Percentiles rank a stretch among this genome's conserved stretches.
Conservation (phyloP, 2,113 vertebrate genomes). For the Seriola dumerili region DNA sequence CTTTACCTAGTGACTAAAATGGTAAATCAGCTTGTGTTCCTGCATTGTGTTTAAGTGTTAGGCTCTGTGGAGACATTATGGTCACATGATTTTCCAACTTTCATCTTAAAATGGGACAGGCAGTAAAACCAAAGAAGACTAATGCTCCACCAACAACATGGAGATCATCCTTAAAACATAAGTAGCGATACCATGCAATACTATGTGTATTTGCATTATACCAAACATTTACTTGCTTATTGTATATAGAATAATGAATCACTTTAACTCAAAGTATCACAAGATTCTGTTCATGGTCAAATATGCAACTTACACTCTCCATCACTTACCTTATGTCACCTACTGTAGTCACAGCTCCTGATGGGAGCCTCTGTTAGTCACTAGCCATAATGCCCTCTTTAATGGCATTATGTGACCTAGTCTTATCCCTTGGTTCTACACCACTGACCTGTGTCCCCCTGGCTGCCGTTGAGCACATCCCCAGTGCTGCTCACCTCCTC, state of each 20-base stretch:
- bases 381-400: constrained; percentile 48
- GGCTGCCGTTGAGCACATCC: constrained; percentile 79
- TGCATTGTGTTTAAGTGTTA: constrained; percentile 9
- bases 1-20: constrained; percentile 21
- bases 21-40: constrained; percentile 7
- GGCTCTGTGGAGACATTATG: not conserved
- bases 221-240: not conserved
- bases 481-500: constrained; percentile 92
- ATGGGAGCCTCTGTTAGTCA: constrained; percentile 36
- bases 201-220: not conserved
- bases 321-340: constrained; percentile 54
- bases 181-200: not conserved
- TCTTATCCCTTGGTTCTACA: constrained; percentile 59
- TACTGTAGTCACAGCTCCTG: constrained; percentile 8
- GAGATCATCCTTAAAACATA: not conserved
- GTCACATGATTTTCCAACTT: not conserved
- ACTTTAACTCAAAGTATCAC: not conserved
- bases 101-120: constrained; percentile 3
- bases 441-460: constrained; percentile 78
- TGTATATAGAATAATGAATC: not conserved
- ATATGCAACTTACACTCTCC: not conserved
- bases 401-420: constrained; percentile 44
- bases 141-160: constrained; percentile 1
- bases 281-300: not conserved
- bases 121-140: not conserved